These are phyloP conservation scores for Micromys minutus DNA, from an alignment of 2,113 vertebrate species.

Conservation along the genomic window DNA sequence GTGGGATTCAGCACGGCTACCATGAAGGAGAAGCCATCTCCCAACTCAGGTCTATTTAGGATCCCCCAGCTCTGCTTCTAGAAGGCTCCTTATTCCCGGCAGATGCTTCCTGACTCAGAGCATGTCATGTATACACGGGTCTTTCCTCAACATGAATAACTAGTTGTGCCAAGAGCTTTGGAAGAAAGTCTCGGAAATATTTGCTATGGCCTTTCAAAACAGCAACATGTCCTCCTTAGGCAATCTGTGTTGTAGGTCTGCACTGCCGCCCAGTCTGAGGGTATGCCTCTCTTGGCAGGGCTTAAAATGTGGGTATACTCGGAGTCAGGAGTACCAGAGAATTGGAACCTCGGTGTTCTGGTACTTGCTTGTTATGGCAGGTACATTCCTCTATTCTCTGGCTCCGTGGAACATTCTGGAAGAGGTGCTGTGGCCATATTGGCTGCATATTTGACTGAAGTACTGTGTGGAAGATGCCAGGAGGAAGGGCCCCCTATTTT, in stretches of 20 bases:
- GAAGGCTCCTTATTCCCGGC: not conserved
- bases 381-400: not conserved
- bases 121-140: accelerated
- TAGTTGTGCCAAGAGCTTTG: not conserved
- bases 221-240: not conserved
- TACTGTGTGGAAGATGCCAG: not conserved
- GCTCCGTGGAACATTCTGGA: not conserved
- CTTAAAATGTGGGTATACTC: not conserved
- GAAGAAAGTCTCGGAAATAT: not conserved
- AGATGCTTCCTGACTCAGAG: not conserved
- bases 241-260: not conserved
- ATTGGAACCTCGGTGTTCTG: not conserved
- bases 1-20: not conserved
- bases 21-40: not conserved
- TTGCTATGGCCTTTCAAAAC: slow-evolving; percentile 22
- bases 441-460: not conserved
- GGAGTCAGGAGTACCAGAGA: not conserved
- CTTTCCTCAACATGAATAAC: slow-evolving; percentile 1
- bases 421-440: not conserved
- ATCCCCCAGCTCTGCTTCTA: not conserved
- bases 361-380: accelerated
- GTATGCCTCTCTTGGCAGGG: not conserved
- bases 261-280: not conserved
- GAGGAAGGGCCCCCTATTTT: not conserved
- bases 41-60: not conserved